Conservation (phyloP, 2,113 vertebrate species). For the Micronycteris hirsuta region DNA sequence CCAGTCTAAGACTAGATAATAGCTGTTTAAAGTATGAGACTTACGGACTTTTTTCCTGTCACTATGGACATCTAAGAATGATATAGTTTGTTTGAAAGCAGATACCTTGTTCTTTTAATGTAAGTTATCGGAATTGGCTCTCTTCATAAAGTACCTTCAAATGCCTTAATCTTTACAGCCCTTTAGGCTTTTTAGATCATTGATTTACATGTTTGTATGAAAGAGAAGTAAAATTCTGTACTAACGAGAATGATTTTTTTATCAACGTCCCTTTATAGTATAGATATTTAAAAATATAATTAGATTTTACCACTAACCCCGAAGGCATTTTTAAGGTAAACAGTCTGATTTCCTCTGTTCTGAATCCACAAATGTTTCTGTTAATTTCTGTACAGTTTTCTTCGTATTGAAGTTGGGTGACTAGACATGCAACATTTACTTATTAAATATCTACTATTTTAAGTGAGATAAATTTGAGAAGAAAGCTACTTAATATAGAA, state of each 20-base stretch:
- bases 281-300: neutral
- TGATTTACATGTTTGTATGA: neutral
- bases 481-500: neutral
- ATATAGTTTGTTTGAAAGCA: neutral
- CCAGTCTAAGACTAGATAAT: neutral
- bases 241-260: slow-evolving; percentile 20
- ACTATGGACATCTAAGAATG: neutral
- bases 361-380: neutral
- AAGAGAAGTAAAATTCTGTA: neutral
- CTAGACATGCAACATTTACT: neutral
- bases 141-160: neutral
- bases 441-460: neutral
- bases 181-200: neutral
- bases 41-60: neutral
- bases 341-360: neutral
- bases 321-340: neutral
- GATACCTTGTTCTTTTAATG: neutral
- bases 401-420: neutral
- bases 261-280: neutral
- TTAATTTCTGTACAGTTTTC: neutral
- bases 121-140: neutral
- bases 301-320: neutral
- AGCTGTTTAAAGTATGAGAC: neutral
- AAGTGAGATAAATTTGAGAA: neutral
- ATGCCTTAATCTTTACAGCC: neutral